These are phyloP conservation scores for Zoanthus sociatus DNA, from an alignment of 92 coral and sea anemone genomes.

Conservation along the genomic window DNA sequence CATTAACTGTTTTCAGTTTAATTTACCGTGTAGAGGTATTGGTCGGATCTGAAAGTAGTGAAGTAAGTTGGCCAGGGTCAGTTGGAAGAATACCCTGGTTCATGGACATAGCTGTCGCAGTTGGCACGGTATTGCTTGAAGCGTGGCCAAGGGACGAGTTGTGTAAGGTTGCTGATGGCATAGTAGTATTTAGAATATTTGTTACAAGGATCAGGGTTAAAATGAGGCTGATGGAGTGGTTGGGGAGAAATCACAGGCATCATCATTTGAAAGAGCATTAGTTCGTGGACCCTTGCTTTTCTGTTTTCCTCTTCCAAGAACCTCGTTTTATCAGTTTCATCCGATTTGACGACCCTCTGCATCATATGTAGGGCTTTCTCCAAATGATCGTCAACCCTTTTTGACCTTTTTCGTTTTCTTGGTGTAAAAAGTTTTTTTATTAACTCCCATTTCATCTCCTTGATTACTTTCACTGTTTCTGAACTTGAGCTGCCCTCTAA, in stretches of 20 bases:
- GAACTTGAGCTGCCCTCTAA: too few relatives aligned
- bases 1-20: neutral
- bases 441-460: too few relatives aligned
- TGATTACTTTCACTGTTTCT: too few relatives aligned
- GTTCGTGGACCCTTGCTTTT: constrained; percentile 7
- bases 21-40: neutral
- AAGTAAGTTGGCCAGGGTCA: constrained; percentile 13
- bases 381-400: neutral
- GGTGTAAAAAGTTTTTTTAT: too few relatives aligned
- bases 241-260: neutral
- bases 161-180: neutral
- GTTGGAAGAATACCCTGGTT: neutral
- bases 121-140: neutral
- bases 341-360: constrained; percentile 5
- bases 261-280: constrained; percentile 8
- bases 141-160: neutral
- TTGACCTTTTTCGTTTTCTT: neutral
- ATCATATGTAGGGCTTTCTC: constrained; percentile 8
- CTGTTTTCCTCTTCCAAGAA: neutral
- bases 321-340: too few relatives aligned
- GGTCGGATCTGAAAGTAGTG: neutral
- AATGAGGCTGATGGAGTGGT: neutral
- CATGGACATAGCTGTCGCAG: neutral
- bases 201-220: neutral
- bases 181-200: constrained; percentile 7